phyloP scores from a whole-genome alignment of 2,797 vertebrate species.

The Mormyrops boulengeri region DNA sequence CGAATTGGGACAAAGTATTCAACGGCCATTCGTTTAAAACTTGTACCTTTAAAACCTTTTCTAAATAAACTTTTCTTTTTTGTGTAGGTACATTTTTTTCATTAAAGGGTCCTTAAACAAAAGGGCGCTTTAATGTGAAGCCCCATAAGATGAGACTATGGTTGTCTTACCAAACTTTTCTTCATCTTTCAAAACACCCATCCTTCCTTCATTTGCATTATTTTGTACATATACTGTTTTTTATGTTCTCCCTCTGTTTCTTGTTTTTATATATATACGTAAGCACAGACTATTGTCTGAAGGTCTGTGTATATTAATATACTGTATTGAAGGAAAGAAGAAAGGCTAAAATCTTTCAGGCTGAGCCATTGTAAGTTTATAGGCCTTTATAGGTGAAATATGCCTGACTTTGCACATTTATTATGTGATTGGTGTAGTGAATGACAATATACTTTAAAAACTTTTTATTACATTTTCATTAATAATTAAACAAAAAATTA shows the following conservation, averaged over 20 bases:
- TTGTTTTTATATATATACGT: not conserved
- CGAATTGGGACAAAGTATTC: conserved; percentile 13
- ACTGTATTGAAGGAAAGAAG: not conserved
- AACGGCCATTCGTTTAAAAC: not conserved
- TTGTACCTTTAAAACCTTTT: conserved; percentile 13
- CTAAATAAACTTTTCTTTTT: not conserved
- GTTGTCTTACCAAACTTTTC: not conserved
- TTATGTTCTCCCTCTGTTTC: not conserved
- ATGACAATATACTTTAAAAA: not conserved
- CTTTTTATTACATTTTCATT: not conserved
- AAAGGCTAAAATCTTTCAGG: not conserved
- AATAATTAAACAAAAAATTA: not conserved
- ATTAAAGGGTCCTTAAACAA: conserved; percentile 3
- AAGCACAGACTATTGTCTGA: not conserved
- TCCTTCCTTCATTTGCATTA: not conserved
- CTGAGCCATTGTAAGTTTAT: not conserved
- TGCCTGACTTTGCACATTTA: not conserved
- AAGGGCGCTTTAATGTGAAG: not conserved
- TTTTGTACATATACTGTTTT: not conserved
- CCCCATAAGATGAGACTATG: not conserved
- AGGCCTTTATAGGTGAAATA: not conserved
- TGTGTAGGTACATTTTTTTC: not conserved
- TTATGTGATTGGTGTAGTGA: not conserved
- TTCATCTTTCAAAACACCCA: not conserved
- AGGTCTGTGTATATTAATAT: not conserved